Base-by-base conservation (phyloP, 2,888 invertebrate species). In the Melanchra persicariae region DNA sequence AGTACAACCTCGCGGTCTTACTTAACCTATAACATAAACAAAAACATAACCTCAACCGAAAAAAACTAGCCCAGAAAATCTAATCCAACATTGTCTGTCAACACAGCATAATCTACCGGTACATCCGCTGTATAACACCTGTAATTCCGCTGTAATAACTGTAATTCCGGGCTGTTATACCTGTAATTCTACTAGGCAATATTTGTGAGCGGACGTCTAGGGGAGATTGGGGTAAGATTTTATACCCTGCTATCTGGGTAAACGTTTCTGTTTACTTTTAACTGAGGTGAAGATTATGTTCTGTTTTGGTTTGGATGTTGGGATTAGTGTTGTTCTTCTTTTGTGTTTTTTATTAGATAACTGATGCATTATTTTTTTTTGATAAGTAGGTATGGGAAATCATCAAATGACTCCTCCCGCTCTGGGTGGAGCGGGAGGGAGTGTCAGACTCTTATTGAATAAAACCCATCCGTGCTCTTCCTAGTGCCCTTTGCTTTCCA, bases 151-250 rank as follows among this genome's bases (percentile, higher is more conserved):
- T 70, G 82, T 90, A 86, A 90, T 88, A 86, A 85, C 87, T 82
- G 87, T 86, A 87, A 90, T 89, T 87, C 83, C 55, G 55, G 40
- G 62, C 22, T 70, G 80, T 88, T 87, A 89, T 87, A 77, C 86
- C 85, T 83, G 90, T 89, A 91, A 92, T 91, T 90, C 87, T 75
- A 79, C 82, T 70, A 82, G 86, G 87, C 87, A 88, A 88, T 91
- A 89, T 91, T 90, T 88, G 90, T 87, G 87, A 89, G 88, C 87
- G 87, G 87, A 80, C 86, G 84, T 81, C 83, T 88, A 87, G 81
- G 81, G 55, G 26, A 58, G 61, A 78, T 68, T 72, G 71, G 74
- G 70, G 78, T 74, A 80, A 82, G 80, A 82, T 85, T 86, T 85
- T 87, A 81, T 79, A 76, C 54, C 47, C 62, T 51, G 73, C 58